Conservation (phyloP, 2,888 invertebrate species). For the Hermodice carunculata region DNA sequence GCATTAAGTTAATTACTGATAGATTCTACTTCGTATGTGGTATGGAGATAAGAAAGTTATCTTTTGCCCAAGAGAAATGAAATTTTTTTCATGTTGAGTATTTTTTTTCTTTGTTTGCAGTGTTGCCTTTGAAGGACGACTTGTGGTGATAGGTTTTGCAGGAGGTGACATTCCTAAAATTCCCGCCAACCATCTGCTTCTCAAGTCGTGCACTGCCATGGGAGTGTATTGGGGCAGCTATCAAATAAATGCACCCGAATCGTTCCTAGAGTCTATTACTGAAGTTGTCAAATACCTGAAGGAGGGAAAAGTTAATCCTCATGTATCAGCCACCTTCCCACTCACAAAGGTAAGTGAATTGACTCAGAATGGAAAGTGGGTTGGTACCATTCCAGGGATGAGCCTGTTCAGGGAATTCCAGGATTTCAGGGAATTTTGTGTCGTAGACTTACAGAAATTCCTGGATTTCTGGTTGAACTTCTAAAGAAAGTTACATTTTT, state of each 20-base stretch:
- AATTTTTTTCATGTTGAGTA: too few species aligned
- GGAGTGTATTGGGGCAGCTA: constrained; percentile 72
- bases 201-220: constrained; percentile 71
- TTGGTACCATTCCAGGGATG: not conserved
- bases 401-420: too few species aligned
- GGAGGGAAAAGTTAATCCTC: constrained; percentile 76
- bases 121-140: constrained; percentile 73
- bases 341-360: constrained; percentile 72
- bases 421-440: too few species aligned
- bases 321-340: constrained; percentile 73
- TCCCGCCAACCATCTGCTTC: constrained; percentile 67
- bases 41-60: too few species aligned
- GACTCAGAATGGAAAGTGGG: not conserved
- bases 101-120: too few species aligned
- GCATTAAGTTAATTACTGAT: too few species aligned
- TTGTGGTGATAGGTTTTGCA: constrained; percentile 73
- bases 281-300: constrained; percentile 76
- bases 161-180: constrained; percentile 72
- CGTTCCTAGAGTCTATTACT: constrained; percentile 75
- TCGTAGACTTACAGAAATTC: too few species aligned
- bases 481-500: too few species aligned
- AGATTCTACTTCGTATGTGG: too few species aligned
- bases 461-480: too few species aligned
- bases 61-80: too few species aligned
- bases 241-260: constrained; percentile 68